A percentile compares a stretch with the other conserved stretches of the same genome.
phyloP scores from a whole-genome alignment of 1,140 invertebrate genomes.

The Tetramorium parvispinum region DNA sequence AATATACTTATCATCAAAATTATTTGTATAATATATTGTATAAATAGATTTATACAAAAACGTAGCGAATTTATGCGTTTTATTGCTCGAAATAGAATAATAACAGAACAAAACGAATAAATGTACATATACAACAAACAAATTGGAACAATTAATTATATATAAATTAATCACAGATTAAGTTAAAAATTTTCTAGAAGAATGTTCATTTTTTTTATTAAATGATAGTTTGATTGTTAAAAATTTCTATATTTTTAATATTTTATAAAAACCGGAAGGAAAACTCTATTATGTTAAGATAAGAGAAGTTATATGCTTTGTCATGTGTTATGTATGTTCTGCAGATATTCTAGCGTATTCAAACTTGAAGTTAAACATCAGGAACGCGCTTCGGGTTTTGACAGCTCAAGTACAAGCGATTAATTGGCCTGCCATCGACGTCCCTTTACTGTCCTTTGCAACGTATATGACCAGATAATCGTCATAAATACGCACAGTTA shows the following conservation, averaged over 20 bases:
- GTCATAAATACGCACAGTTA: conserved; percentile 44
- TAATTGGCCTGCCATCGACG: conserved; percentile 45
- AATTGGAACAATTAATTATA: background rate
- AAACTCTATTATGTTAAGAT: background rate
- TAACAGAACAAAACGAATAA: background rate
- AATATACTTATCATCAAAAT: background rate
- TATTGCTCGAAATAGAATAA: background rate
- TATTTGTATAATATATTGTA: background rate
- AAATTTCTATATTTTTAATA: background rate
- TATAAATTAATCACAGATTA: background rate
- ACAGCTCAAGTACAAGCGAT: conserved; percentile 44
- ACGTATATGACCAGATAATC: background rate
- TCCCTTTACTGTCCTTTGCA: conserved; percentile 47
- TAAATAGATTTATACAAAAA: background rate
- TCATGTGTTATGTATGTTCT: background rate
- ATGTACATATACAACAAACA: background rate
- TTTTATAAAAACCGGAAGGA: background rate
- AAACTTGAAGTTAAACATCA: conserved; percentile 19
- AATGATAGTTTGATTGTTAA: background rate
- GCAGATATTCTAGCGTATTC: background rate
- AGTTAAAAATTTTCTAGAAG: background rate
- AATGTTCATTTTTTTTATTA: background rate
- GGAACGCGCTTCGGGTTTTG: conserved; percentile 23
- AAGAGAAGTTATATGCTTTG: background rate
- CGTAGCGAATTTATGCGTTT: background rate